Evolutionary conservation across 2,797 vertebrate genomes (phyloP), one percentile per base, ranked within the genome.

Genomic region (Trematomus bernacchii): DNA sequence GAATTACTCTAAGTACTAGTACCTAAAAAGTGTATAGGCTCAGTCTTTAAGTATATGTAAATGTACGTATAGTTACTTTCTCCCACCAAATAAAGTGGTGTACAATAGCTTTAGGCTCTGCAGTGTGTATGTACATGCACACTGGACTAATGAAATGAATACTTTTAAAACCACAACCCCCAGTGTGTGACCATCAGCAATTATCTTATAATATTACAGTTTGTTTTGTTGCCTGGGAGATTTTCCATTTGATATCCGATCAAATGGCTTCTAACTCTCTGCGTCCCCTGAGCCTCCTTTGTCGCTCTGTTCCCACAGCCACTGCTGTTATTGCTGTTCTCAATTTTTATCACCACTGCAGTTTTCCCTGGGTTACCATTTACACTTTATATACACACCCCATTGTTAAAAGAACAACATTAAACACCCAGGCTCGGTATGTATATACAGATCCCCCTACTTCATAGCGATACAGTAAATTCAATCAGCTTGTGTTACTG

Each of bases 171-270:
- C 50, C 2, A 23, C 43, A 69, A 64, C 59, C 53, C 43, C 69
- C 46, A 43, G 33, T 58, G 66, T 66, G 73, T 16, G 0, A 21
- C 75, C 58, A 65, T 80, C 73, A 82, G 78, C 71, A 83, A 72
- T 83, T 79, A 81, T 40, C 85, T 19, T 68, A 52, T 79, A 77
- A 71, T 67, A 80, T 79, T 77, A 55, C 58, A 14, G 44, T 53
- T 63, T 0, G 43, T 71, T 73, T 58, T 5, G 64, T 53, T 75
- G 63, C 72, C 77, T 82, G 71, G 37, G 64, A 82, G 73, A 77
- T 76, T 51, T 76, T 69, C 14, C 19, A 14, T 69, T 73, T 67
- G 51, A 66, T 33, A 82, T 59, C 61, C 3, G 6, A 57, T 66
- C 58, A 59, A 74, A 55, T 67, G 27, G 47, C 62, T 30, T 67